Conservation (phyloP, 2,797 vertebrate genomes). For the Sebastes reedi region DNA sequence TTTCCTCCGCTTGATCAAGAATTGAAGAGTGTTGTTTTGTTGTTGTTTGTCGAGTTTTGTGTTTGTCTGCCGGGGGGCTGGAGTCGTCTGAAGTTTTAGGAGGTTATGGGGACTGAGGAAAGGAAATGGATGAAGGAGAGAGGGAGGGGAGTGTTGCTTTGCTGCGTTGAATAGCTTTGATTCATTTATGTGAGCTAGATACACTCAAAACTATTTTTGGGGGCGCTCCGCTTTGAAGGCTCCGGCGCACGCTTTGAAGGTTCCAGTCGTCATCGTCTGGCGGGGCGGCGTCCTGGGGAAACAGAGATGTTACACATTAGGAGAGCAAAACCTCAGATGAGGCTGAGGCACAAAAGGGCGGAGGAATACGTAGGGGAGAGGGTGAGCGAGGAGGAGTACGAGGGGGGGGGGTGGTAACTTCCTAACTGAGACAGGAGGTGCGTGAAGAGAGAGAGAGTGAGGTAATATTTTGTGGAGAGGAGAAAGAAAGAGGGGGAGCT, state of each 20-base stretch:
- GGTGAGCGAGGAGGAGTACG: background rate
- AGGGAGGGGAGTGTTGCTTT: background rate
- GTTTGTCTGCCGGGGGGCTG: conserved; percentile 6
- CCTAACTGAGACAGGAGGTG: conserved; percentile 15
- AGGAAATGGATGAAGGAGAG: conserved; percentile 13
- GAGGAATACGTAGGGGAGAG: conserved; percentile 4
- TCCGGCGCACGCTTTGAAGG: conserved; percentile 41
- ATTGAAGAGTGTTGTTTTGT: conserved; percentile 48
- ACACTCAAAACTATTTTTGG: conserved; percentile 34
- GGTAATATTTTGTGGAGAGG: conserved; percentile 19
- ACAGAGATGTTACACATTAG: conserved; percentile 54
- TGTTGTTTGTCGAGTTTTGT: conserved; percentile 48
- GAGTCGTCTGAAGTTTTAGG: conserved; percentile 39
- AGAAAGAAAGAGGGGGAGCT: background rate
- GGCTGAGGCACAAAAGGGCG: conserved; percentile 14
- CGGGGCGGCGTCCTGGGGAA: conserved; percentile 27
- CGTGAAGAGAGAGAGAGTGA: background rate
- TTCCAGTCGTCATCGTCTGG: conserved; percentile 23
- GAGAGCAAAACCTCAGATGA: conserved; percentile 47
- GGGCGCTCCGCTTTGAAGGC: conserved; percentile 27
- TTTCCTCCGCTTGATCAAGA: conserved; percentile 56
- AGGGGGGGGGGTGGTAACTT: background rate
- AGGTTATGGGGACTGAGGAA: conserved; percentile 22
- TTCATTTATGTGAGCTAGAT: conserved; percentile 55
- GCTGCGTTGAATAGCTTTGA: conserved; percentile 24